A percentile compares a stretch with the other conserved stretches of the same genome.
Evolutionary conservation across 2,888 invertebrate species (phyloP).

Genomic region (Mythimna pallens): DNA sequence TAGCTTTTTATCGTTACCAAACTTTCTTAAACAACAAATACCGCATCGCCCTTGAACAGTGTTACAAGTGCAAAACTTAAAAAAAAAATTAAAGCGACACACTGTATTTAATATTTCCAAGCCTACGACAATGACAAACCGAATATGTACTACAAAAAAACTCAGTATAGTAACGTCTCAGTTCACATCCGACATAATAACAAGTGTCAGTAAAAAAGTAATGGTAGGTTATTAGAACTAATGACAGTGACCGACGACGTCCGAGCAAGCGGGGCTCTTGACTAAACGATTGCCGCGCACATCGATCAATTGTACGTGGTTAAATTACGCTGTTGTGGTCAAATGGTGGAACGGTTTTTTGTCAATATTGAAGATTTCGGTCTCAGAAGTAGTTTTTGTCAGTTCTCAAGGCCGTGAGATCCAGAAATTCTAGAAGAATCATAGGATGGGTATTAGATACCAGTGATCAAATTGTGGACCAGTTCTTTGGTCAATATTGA

Average conservation of each 20-base stretch:
- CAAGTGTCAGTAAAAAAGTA: slow-evolving; percentile 38
- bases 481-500: no score
- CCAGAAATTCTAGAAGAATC: no score
- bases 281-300: slow-evolving; percentile 20
- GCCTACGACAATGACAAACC: not conserved
- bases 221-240: slow-evolving; percentile 35
- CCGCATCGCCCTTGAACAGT: no score
- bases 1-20: no score
- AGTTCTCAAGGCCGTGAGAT: no score
- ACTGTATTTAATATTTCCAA: not conserved
- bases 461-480: no score
- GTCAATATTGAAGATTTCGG: not conserved
- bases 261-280: slow-evolving; percentile 4
- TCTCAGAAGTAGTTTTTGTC: not conserved
- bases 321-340: slow-evolving; percentile 23
- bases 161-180: slow-evolving; percentile 24
- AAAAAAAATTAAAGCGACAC: not conserved
- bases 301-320: slow-evolving; percentile 11
- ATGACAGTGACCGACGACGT: slow-evolving; percentile 31
- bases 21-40: no score
- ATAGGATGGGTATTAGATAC: no score
- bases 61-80: no score
- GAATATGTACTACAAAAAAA: slow-evolving; percentile 4
- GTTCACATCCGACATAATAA: slow-evolving; percentile 31
- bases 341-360: slow-evolving; percentile 8